Evolutionary conservation across 1,140 invertebrate species (phyloP).

Genomic region (Elymnias hypermnestra): DNA sequence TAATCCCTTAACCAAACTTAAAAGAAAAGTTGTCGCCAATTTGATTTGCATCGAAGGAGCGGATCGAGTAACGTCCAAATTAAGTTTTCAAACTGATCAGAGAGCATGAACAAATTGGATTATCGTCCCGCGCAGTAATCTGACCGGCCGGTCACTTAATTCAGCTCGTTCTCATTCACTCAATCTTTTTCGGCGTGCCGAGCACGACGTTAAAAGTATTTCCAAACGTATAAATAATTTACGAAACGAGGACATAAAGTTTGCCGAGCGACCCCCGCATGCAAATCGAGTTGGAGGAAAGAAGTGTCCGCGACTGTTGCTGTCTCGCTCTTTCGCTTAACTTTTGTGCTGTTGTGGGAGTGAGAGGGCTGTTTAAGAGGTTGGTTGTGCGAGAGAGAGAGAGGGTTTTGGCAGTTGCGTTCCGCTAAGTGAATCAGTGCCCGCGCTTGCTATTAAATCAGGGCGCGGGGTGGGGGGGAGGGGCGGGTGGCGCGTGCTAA

Average conservation of each 20-base stretch:
- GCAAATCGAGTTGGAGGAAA: conserved; percentile 70
- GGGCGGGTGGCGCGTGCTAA: conserved; percentile 63
- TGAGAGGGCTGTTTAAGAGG: conserved; percentile 19
- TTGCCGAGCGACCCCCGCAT: conserved; percentile 70
- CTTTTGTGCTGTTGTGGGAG: conserved; percentile 18
- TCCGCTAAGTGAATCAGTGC: conserved; percentile 74
- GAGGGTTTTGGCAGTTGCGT: conserved; percentile 57
- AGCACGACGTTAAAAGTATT: conserved; percentile 68
- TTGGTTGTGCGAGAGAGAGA: conserved; percentile 33
- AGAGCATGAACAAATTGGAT: conserved; percentile 39
- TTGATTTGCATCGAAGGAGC: conserved; percentile 16
- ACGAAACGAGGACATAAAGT: conserved; percentile 74
- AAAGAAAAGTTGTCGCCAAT: conserved; percentile 22
- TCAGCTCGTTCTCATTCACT: conserved; percentile 45
- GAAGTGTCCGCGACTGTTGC: conserved; percentile 52
- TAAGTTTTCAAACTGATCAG: conserved; percentile 33
- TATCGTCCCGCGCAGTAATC: conserved; percentile 40
- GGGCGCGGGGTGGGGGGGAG: conserved; percentile 64
- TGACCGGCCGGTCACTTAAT: conserved; percentile 58
- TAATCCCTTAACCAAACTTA: conserved; percentile 7
- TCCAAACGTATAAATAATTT: conserved; percentile 74
- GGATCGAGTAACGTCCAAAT: conserved; percentile 25
- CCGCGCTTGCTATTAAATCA: conserved; percentile 74
- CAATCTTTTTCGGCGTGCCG: conserved; percentile 60
- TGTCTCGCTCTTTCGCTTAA: conserved; percentile 43